A percentile compares a stretch with the other conserved stretches of the same genome.
Conservation (phyloP, 2,113 vertebrate species). For the Camelus bactrianus region DNA sequence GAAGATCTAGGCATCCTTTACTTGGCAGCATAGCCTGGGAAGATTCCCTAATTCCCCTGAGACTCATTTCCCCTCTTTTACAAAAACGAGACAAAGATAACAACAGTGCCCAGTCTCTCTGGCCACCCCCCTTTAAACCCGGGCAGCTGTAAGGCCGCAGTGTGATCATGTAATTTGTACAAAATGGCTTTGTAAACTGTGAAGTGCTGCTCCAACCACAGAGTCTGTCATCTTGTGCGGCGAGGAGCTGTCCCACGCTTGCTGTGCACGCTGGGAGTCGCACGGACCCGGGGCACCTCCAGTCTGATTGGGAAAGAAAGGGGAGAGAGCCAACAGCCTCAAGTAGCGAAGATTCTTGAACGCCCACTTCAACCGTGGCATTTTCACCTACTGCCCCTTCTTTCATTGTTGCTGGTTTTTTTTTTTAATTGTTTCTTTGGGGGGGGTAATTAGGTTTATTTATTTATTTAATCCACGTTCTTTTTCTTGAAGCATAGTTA, state of each 20-base stretch:
- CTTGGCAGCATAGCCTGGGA: not conserved
- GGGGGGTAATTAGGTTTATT: no score
- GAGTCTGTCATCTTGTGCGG: rapidly evolving
- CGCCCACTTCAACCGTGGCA: rapidly evolving
- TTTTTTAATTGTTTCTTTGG: no score
- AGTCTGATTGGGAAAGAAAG: rapidly evolving
- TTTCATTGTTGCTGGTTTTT: no score
- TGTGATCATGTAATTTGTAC: rapidly evolving
- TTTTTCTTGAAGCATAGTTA: no score
- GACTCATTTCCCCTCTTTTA: not conserved
- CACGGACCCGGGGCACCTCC: rapidly evolving
- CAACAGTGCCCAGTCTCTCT: rapidly evolving
- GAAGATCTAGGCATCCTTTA: not conserved
- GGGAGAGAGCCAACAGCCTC: rapidly evolving
- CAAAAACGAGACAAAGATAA: not conserved
- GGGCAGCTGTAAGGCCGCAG: not conserved
- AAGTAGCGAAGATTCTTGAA: no score
- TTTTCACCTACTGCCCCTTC: rapidly evolving
- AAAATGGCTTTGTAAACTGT: no score
- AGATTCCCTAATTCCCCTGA: not conserved
- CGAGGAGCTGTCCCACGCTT: rapidly evolving
- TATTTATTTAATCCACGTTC: no score
- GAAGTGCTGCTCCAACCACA: rapidly evolving
- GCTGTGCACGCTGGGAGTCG: not conserved
- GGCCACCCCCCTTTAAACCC: no score